These are phyloP conservation scores for Sminthurides bifidus DNA, from an alignment of 1,140 invertebrate species.

Conservation along the genomic window DNA sequence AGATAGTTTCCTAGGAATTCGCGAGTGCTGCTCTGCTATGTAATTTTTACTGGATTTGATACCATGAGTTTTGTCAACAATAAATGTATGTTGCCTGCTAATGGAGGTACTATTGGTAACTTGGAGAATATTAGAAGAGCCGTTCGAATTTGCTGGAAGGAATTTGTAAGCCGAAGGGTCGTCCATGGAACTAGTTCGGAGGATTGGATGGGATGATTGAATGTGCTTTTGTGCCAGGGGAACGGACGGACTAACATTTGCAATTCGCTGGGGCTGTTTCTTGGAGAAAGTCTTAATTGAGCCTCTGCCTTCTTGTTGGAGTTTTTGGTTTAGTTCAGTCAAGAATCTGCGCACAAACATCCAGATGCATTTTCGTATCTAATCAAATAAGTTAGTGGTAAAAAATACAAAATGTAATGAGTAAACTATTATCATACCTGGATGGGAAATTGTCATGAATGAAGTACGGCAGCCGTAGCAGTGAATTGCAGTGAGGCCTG, in stretches of 20 bases:
- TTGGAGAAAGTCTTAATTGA: slow-evolving; percentile 23
- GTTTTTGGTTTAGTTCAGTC: slow-evolving; percentile 25
- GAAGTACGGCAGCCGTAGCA: slow-evolving; percentile 29
- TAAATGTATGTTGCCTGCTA: slow-evolving; percentile 14
- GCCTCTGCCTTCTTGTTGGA: slow-evolving; percentile 22
- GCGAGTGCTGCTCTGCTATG: no score
- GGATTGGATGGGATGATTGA: neutral
- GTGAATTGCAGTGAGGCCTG: slow-evolving; percentile 23
- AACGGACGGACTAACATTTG: slow-evolving; percentile 13
- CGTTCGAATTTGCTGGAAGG: neutral
- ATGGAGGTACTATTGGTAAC: neutral
- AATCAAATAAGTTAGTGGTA: neutral
- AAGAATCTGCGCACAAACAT: slow-evolving; percentile 24
- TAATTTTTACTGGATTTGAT: no score
- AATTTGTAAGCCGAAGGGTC: neutral
- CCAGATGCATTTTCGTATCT: neutral
- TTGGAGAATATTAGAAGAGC: neutral
- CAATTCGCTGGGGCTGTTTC: neutral
- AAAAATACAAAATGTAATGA: neutral
- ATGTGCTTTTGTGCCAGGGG: neutral
- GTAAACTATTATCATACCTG: slow-evolving; percentile 9
- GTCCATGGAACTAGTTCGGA: neutral
- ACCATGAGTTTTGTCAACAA: slow-evolving; percentile 19
- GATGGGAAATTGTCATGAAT: slow-evolving; percentile 30
- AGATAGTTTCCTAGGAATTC: slow-evolving; percentile 27